Evolutionary conservation across 1,140 invertebrate species (phyloP).

Genomic region (Drosophila subobscura): DNA sequence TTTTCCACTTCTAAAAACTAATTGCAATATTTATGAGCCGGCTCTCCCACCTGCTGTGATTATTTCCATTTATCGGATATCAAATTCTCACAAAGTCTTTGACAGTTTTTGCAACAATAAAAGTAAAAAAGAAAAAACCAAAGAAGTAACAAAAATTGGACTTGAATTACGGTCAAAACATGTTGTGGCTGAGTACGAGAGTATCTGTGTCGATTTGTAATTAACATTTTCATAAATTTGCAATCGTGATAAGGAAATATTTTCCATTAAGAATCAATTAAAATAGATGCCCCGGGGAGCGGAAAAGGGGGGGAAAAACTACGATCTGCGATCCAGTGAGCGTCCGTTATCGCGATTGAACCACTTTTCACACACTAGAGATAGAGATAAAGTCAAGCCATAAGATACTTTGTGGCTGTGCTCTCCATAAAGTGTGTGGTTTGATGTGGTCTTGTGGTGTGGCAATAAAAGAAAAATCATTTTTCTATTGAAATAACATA

Average conservation of each 20-base stretch:
- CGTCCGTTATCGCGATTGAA: slow-evolving; percentile 59
- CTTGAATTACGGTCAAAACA: slow-evolving; percentile 49
- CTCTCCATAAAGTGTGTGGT: slow-evolving; percentile 29
- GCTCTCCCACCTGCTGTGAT: slow-evolving; percentile 48
- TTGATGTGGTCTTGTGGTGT: neutral
- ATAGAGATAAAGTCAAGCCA: slow-evolving; percentile 61
- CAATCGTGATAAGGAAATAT: slow-evolving; percentile 75
- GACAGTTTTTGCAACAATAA: slow-evolving; percentile 66
- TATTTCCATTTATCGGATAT: slow-evolving; percentile 50
- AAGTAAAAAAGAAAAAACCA: slow-evolving; percentile 25
- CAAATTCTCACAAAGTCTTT: slow-evolving; percentile 47
- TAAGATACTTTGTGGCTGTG: neutral
- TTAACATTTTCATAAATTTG: slow-evolving; percentile 82
- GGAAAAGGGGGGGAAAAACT: slow-evolving; percentile 1
- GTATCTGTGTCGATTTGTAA: slow-evolving; percentile 57
- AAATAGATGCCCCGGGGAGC: slow-evolving; percentile 42
- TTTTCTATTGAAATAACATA: slow-evolving; percentile 75
- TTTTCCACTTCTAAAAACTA: slow-evolving; percentile 42
- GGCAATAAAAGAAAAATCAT: slow-evolving; percentile 72
- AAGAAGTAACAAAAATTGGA: slow-evolving; percentile 41
- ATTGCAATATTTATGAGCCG: slow-evolving; percentile 29
- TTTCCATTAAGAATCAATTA: slow-evolving; percentile 83
- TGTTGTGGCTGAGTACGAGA: slow-evolving; percentile 2
- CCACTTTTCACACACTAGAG: slow-evolving; percentile 73
- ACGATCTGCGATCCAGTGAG: neutral